Percentiles rank a stretch among this genome's conserved stretches.
Evolutionary conservation across 2,888 invertebrate genomes (phyloP).

Genomic region (Chrysomela aeneicollis): DNA sequence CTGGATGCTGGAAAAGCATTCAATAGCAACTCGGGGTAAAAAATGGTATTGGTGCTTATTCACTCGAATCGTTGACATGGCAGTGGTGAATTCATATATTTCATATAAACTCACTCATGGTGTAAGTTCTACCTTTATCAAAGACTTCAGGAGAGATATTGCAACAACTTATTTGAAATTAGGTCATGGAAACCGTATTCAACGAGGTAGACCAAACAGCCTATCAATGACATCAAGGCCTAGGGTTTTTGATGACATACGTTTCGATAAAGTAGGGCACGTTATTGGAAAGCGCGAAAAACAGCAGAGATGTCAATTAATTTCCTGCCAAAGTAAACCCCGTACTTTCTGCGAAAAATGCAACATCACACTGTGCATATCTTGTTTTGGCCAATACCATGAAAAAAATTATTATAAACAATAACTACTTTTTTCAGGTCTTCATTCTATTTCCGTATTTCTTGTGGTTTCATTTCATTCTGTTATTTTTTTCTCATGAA

Average conservation of each 20-base stretch:
- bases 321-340: neutral
- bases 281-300: no score
- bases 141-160: constrained; percentile 1
- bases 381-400: no score
- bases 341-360: no score
- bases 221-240: neutral
- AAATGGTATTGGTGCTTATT: neutral
- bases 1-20: constrained; percentile 4
- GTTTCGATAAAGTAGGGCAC: neutral
- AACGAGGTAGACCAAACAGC: neutral
- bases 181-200: no score
- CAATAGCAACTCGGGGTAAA: neutral
- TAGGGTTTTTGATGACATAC: neutral
- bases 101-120: neutral
- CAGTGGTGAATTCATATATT: constrained; percentile 14
- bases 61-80: no score
- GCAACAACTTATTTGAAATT: constrained; percentile 7
- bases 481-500: no score
- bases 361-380: no score
- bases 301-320: neutral
- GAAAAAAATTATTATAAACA: no score
- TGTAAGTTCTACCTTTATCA: neutral
- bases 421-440: no score
- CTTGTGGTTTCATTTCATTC: no score
- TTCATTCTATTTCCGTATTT: no score